phyloP scores from a whole-genome alignment of 2,113 vertebrate genomes.

The Myrmecobius fasciatus region DNA sequence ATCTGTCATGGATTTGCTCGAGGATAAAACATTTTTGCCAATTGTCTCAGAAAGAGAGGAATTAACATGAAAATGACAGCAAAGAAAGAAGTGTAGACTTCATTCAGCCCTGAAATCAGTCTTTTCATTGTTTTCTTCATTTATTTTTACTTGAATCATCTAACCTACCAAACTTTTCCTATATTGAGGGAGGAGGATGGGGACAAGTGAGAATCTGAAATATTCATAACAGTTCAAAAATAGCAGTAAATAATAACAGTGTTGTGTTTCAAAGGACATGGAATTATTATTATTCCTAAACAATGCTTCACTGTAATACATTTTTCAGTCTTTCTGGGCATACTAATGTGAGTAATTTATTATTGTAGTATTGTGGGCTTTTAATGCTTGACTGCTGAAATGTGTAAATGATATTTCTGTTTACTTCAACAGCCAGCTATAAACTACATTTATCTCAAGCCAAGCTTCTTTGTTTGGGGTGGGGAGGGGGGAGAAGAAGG shows the following conservation, averaged over 20 bases:
- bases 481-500: background rate
- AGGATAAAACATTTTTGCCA: background rate
- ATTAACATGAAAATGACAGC: background rate
- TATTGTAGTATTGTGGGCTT: slow-evolving; percentile 25
- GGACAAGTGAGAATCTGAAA: background rate
- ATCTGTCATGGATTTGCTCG: background rate
- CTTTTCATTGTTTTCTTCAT: background rate
- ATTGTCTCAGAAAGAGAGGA: background rate
- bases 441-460: slow-evolving; percentile 35
- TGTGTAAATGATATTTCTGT: slow-evolving; percentile 42
- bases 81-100: background rate
- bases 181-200: slow-evolving; percentile 4
- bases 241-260: slow-evolving; percentile 25
- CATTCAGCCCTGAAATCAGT: background rate
- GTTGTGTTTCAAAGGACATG: background rate
- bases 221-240: slow-evolving; percentile 42
- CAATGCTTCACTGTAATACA: slow-evolving; percentile 27
- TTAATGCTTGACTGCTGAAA: slow-evolving; percentile 41
- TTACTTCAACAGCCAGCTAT: slow-evolving; percentile 43
- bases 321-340: slow-evolving; percentile 42
- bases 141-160: slow-evolving; percentile 21
- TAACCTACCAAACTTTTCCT: background rate
- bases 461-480: background rate
- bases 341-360: slow-evolving; percentile 42
- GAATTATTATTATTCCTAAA: slow-evolving; percentile 41